phyloP scores from a whole-genome alignment of 2,888 invertebrate species.

The Acheta domesticus region DNA sequence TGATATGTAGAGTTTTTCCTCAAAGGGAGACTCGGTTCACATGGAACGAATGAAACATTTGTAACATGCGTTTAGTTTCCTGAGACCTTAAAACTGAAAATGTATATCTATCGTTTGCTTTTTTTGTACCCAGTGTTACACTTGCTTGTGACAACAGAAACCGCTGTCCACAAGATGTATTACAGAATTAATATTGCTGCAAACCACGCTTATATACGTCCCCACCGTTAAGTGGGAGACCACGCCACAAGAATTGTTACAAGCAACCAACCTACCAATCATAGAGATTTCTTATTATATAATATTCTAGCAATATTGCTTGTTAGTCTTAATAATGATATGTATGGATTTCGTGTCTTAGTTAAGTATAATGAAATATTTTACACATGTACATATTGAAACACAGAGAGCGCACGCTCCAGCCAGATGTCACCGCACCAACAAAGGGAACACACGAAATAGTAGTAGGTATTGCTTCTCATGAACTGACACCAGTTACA shows the following conservation, averaged over 20 bases:
- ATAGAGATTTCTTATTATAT: constrained; percentile 9
- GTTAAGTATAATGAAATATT: neutral
- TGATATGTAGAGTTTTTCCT: constrained; percentile 9
- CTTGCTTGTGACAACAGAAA: neutral
- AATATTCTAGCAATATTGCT: constrained; percentile 32
- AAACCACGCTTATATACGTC: neutral
- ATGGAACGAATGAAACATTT: neutral
- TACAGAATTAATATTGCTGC: constrained; percentile 4
- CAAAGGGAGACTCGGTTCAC: constrained; percentile 4
- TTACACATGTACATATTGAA: constrained; percentile 22
- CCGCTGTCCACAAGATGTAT: neutral
- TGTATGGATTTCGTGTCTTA: constrained; percentile 32
- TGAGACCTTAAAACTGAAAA: neutral
- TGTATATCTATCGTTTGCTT: neutral
- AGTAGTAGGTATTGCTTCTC: neutral
- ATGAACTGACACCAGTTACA: neutral
- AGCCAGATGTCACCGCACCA: neutral
- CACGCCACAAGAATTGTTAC: neutral
- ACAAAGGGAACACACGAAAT: neutral
- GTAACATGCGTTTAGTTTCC: neutral
- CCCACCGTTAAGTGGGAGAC: neutral
- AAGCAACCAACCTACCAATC: neutral
- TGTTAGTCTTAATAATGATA: constrained; percentile 36
- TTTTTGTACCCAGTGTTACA: constrained; percentile 3
- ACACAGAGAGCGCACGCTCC: neutral